These are phyloP conservation scores for Rosalia funebris DNA, from an alignment of 2,888 invertebrate genomes.

Conservation along the genomic window DNA sequence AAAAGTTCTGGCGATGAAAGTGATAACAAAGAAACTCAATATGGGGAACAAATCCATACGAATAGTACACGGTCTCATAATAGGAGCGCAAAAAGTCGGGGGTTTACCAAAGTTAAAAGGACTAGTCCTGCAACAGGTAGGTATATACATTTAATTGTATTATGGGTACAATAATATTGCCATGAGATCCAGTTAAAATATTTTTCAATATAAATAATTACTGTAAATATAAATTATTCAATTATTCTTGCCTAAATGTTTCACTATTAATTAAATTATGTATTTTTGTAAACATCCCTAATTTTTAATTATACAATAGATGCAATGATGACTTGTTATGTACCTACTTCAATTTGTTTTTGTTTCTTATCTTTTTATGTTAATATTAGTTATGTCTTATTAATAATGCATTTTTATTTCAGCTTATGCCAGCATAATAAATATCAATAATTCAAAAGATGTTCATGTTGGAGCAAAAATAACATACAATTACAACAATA, in stretches of 20 bases:
- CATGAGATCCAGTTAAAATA: neutral
- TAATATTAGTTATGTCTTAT: neutral
- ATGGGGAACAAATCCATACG: conserved; percentile 7
- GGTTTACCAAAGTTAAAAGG: conserved; percentile 13
- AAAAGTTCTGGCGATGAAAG: conserved; percentile 13
- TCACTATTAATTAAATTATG: neutral
- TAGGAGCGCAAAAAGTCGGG: conserved; percentile 16
- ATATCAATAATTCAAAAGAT: conserved; percentile 37
- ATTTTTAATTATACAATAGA: neutral
- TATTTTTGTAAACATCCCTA: neutral
- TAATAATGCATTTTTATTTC: neutral
- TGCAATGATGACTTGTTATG: too few species aligned
- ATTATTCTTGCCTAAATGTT: neutral
- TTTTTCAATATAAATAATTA: neutral
- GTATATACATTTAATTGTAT: neutral
- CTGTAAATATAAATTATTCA: neutral
- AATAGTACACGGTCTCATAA: conserved; percentile 11
- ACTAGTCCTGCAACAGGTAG: conserved; percentile 17
- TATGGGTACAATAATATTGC: neutral
- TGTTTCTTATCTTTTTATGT: too few species aligned
- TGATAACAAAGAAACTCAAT: conserved; percentile 22
- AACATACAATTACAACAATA: conserved; percentile 32
- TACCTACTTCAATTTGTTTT: too few species aligned
- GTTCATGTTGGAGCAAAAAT: conserved; percentile 39
- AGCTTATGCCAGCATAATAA: conserved; percentile 37